Conservation (phyloP, 2,888 invertebrate species). For the Andrena trimmerana region DNA sequence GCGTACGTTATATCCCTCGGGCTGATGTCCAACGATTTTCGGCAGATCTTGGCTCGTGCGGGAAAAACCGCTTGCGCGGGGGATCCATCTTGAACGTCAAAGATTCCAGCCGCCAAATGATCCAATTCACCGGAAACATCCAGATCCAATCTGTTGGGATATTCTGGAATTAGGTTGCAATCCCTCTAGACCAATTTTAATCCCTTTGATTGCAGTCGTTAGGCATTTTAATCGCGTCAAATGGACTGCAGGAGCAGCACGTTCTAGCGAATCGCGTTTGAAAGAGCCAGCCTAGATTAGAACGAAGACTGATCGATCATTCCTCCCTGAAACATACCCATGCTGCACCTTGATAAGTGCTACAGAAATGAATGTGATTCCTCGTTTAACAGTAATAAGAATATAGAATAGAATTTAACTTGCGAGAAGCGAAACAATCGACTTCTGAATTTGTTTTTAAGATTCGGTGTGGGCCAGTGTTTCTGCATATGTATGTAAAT, state of each 20-base stretch:
- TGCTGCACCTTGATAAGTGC: too few species aligned
- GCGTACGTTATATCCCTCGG: conserved; percentile 42
- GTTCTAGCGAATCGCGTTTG: not conserved
- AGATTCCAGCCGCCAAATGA: conserved; percentile 41
- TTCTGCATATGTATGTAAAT: too few species aligned
- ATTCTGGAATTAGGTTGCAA: conserved; percentile 53
- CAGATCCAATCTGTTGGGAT: conserved; percentile 53
- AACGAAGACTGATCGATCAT: not conserved
- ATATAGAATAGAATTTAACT: too few species aligned
- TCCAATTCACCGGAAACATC: conserved; percentile 47
- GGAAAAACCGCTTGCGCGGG: conserved; percentile 51
- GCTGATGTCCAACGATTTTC: conserved; percentile 54
- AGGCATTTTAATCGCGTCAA: conserved; percentile 49
- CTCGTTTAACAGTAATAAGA: too few species aligned
- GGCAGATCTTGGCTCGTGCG: conserved; percentile 19
- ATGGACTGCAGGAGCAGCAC: conserved; percentile 33
- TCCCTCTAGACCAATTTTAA: conserved; percentile 48
- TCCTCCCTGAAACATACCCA: not conserved
- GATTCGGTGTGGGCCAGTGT: too few species aligned
- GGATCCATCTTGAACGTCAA: conserved; percentile 60
- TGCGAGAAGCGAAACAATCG: too few species aligned
- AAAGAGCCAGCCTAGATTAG: not conserved
- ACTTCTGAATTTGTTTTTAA: not conserved
- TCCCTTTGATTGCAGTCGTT: conserved; percentile 32
- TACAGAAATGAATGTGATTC: too few species aligned